Percentiles rank a stretch among this genome's conserved stretches.
phyloP scores from a whole-genome alignment of 2,113 vertebrate genomes.

The Naja naja region DNA sequence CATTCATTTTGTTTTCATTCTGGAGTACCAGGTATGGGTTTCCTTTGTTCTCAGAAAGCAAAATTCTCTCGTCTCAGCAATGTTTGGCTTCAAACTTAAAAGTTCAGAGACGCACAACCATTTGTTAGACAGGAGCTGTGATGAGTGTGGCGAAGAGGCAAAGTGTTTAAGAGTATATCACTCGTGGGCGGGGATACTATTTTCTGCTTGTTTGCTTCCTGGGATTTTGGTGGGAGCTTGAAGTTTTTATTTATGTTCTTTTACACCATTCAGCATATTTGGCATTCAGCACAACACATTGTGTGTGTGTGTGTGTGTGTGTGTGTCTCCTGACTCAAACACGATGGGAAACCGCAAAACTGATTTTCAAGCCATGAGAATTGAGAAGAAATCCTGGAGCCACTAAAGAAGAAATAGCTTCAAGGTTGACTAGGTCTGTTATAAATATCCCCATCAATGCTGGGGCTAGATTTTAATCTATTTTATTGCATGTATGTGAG shows the following conservation, averaged over 20 bases:
- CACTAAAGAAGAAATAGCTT: not conserved
- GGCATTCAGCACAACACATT: too few species aligned
- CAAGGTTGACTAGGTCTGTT: not conserved
- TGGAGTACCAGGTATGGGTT: not conserved
- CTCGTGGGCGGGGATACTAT: not conserved
- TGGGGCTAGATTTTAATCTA: not conserved
- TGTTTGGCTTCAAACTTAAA: not conserved
- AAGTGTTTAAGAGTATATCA: not conserved
- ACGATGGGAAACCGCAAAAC: not conserved
- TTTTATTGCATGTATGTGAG: not conserved
- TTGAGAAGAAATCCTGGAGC: not conserved
- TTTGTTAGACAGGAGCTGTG: not conserved
- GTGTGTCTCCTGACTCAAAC: not conserved
- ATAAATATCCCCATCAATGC: not conserved
- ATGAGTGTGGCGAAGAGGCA: not conserved
- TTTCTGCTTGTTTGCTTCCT: not conserved
- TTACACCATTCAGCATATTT: not conserved
- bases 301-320: too few species aligned
- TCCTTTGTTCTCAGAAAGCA: not conserved
- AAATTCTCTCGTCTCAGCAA: not conserved
- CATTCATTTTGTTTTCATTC: too few species aligned
- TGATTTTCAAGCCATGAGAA: not conserved
- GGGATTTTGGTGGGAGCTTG: not conserved
- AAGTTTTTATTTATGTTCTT: not conserved
- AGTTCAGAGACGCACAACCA: not conserved